Evolutionary conservation across 2,888 invertebrate species (phyloP).

Genomic region (Entomobrya multifasciata): DNA sequence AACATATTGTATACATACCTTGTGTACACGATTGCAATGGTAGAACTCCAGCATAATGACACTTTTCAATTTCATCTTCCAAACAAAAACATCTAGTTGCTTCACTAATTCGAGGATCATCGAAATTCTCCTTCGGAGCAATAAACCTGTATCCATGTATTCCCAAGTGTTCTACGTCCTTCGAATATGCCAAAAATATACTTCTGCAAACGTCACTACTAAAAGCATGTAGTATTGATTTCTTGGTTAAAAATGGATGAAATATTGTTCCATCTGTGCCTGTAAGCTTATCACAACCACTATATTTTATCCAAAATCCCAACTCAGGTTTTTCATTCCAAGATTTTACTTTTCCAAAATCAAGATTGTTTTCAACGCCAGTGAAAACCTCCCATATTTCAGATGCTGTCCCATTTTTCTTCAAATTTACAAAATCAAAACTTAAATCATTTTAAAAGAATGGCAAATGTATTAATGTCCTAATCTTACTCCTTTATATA

Average conservation of each 20-base stretch:
- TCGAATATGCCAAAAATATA: neutral
- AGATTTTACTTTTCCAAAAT: constrained; percentile 66
- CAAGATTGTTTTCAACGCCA: constrained; percentile 47
- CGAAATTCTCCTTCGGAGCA: neutral
- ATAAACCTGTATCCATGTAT: constrained; percentile 41
- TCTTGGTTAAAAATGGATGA: constrained; percentile 35
- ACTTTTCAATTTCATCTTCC: neutral
- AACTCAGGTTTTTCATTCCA: constrained; percentile 47
- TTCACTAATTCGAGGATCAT: constrained; percentile 11
- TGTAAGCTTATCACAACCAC: constrained; percentile 5
- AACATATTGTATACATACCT: neutral
- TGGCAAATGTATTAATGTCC: too few relatives aligned
- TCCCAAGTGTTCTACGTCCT: constrained; percentile 10
- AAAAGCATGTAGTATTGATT: constrained; percentile 1
- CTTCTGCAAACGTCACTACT: constrained; percentile 49
- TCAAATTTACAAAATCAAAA: neutral
- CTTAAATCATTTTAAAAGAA: neutral
- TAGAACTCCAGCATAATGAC: constrained; percentile 62
- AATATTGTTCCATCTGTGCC: constrained; percentile 59
- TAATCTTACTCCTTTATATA: constrained; percentile 59
- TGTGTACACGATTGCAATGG: constrained; percentile 63
- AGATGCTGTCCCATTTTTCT: constrained; percentile 76
- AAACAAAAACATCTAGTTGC: constrained; percentile 52
- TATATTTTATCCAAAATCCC: neutral
- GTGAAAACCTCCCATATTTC: constrained; percentile 69